Percentiles rank a stretch among this genome's conserved stretches.
Conservation (phyloP, 2,113 vertebrate genomes). For the Eira barbara region DNA sequence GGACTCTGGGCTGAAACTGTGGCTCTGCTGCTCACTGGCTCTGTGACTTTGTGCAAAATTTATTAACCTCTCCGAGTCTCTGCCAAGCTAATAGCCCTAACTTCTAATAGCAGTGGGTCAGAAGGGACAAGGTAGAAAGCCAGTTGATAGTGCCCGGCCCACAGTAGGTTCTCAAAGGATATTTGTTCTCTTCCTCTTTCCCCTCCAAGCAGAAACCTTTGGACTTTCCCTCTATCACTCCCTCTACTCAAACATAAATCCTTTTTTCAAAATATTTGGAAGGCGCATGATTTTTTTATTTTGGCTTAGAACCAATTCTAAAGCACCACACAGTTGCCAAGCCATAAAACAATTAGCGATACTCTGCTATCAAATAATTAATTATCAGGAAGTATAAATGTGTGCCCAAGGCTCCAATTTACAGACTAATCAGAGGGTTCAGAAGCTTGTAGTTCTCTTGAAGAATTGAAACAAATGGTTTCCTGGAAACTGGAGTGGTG, state of each 20-base stretch:
- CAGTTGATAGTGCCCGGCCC: neutral
- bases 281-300: neutral
- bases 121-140: neutral
- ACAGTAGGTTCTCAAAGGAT: neutral
- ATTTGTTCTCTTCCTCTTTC: neutral
- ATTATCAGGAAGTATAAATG: neutral
- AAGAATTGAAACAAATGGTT: neutral
- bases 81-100: neutral
- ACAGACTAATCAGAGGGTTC: neutral
- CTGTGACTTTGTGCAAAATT: neutral
- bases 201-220: neutral
- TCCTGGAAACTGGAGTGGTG: neutral
- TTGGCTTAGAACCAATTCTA: neutral
- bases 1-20: neutral
- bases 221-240: neutral
- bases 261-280: neutral
- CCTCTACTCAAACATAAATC: neutral
- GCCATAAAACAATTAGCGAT: constrained; percentile 39
- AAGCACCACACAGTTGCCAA: neutral
- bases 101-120: neutral
- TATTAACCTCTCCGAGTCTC: neutral
- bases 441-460: neutral
- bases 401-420: neutral
- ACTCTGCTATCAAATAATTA: constrained; percentile 5
- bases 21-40: neutral